A percentile compares a stretch with the other conserved stretches of the same genome.
phyloP scores from a whole-genome alignment of 2,113 vertebrate species.

The Crotalus horridus region DNA sequence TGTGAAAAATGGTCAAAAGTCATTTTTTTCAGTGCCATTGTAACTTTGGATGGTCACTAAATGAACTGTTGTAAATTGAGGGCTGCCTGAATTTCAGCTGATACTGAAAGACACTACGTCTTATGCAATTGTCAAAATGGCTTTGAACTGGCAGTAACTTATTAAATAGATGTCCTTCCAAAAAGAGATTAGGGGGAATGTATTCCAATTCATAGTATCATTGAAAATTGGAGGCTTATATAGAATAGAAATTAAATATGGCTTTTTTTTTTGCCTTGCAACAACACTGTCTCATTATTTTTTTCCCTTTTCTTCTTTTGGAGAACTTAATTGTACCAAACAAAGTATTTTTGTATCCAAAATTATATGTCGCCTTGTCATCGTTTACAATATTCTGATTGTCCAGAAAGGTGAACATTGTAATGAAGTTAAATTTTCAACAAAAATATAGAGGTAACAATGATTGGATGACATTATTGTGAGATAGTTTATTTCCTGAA shows the following conservation, averaged over 20 bases:
- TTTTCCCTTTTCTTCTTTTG: constrained; percentile 46
- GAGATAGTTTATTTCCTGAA: background rate
- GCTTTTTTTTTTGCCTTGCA: constrained; percentile 49
- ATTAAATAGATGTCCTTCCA: background rate
- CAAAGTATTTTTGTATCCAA: constrained; percentile 66
- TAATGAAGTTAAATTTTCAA: constrained; percentile 52
- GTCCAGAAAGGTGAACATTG: constrained; percentile 45
- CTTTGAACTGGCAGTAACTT: background rate
- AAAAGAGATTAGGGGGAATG: background rate
- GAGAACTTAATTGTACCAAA: constrained; percentile 71
- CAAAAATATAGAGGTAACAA: background rate
- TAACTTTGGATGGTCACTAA: too few species aligned
- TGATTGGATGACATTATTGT: background rate
- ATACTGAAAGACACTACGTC: background rate
- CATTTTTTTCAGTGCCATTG: too few species aligned
- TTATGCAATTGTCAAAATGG: background rate
- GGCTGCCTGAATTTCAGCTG: background rate
- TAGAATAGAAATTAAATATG: constrained; percentile 41
- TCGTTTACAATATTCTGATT: constrained; percentile 59
- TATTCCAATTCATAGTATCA: constrained; percentile 25
- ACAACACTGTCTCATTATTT: constrained; percentile 52
- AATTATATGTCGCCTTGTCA: constrained; percentile 63
- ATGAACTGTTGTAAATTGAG: too few species aligned
- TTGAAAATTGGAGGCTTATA: constrained; percentile 24
- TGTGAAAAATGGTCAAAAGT: too few species aligned